Conservation (phyloP, 2,888 invertebrate species). For the Nysson spinosus region DNA sequence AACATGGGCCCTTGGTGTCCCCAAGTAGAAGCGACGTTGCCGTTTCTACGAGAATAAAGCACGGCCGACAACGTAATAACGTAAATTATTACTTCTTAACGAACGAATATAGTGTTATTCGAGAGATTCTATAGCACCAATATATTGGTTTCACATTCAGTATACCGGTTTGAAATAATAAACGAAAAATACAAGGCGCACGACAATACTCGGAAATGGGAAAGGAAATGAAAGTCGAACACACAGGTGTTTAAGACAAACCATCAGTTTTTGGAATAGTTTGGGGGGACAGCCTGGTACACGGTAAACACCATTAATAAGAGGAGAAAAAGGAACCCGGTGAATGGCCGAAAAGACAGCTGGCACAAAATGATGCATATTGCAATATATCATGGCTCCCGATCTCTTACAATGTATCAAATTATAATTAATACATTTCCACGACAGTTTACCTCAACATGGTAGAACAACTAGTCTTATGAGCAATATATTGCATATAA, state of each 20-base stretch:
- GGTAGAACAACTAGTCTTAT: not conserved
- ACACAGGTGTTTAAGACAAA: conserved; percentile 34
- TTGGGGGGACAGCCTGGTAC: conserved; percentile 8
- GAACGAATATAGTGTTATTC: no score
- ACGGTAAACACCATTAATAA: conserved; percentile 30
- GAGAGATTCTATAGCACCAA: no score
- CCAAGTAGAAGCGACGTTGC: conserved; percentile 53
- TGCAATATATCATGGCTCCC: not conserved
- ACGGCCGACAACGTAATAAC: conserved; percentile 37
- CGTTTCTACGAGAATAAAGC: conserved; percentile 16
- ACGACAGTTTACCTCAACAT: no score
- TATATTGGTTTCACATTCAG: no score
- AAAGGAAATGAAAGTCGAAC: conserved; percentile 17
- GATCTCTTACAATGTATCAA: not conserved
- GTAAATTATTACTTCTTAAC: no score
- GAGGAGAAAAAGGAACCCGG: not conserved
- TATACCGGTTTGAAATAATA: no score
- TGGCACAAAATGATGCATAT: not conserved
- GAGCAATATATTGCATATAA: not conserved
- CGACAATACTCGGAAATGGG: not conserved
- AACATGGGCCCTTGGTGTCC: conserved; percentile 59
- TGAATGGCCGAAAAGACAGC: conserved; percentile 1
- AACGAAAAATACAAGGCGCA: no score
- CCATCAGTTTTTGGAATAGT: conserved; percentile 18
- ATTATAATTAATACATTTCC: no score